These are phyloP conservation scores for Drosophila azteca DNA, from an alignment of 1,140 invertebrate species.

Conservation along the genomic window DNA sequence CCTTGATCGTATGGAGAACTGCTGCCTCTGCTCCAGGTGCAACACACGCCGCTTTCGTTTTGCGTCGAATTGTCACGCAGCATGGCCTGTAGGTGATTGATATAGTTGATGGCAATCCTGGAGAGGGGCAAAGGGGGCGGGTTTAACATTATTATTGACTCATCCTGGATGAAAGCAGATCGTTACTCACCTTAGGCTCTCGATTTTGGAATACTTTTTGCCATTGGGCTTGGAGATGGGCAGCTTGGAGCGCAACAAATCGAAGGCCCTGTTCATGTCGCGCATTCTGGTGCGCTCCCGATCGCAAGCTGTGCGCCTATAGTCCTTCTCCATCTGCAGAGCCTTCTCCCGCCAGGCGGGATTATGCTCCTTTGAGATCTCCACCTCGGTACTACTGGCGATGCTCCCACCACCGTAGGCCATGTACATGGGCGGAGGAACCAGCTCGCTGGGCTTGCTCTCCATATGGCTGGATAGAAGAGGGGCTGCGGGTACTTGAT, in stretches of 20 bases:
- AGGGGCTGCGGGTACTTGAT: not conserved
- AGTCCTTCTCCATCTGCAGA: constrained; percentile 86
- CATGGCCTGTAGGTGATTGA: constrained; percentile 88
- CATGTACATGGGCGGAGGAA: constrained; percentile 77
- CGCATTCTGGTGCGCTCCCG: constrained; percentile 93
- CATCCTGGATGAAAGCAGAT: not conserved
- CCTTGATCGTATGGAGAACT: constrained; percentile 63
- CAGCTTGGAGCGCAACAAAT: constrained; percentile 90
- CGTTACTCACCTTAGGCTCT: constrained; percentile 88
- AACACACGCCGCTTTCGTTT: constrained; percentile 54
- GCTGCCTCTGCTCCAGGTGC: constrained; percentile 70
- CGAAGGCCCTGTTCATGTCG: constrained; percentile 95
- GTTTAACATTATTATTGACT: not conserved
- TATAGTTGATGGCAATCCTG: constrained; percentile 92
- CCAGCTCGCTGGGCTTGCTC: constrained; percentile 55
- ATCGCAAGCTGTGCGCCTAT: constrained; percentile 89
- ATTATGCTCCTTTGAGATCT: constrained; percentile 83
- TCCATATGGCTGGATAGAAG: constrained; percentile 26
- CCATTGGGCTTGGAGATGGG: constrained; percentile 92
- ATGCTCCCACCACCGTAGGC: constrained; percentile 45
- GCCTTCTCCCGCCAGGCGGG: constrained; percentile 85
- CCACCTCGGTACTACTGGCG: constrained; percentile 69
- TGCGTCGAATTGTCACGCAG: constrained; percentile 61
- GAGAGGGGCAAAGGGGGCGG: constrained; percentile 10
- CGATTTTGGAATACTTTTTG: constrained; percentile 95